Percentiles rank a stretch among this genome's conserved stretches.
phyloP scores from a whole-genome alignment of 2,797 vertebrate species.

The Pseudochromis fuscus region DNA sequence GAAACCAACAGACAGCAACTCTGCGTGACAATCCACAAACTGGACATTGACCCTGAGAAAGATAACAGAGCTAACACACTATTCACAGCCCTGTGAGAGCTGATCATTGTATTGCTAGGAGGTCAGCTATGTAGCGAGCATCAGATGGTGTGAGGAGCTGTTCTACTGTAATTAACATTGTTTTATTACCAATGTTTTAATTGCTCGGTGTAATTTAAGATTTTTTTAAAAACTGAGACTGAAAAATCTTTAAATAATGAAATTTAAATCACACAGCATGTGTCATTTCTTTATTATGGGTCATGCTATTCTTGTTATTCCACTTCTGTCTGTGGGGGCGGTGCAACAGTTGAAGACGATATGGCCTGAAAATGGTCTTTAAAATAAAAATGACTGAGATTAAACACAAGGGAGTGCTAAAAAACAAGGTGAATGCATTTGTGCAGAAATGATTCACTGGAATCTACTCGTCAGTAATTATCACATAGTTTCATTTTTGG shows the following conservation, averaged over 20 bases:
- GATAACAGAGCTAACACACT: slow-evolving; percentile 34
- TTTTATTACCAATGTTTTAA: slow-evolving; percentile 5
- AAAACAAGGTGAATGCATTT: no score
- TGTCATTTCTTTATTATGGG: neutral
- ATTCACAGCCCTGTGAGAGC: neutral
- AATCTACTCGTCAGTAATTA: no score
- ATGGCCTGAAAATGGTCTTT: no score
- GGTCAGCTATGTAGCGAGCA: neutral
- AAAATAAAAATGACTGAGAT: no score
- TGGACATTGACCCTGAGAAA: slow-evolving; percentile 55
- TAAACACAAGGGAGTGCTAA: no score
- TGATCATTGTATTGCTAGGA: neutral
- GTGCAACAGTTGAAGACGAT: no score
- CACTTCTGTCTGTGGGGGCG: no score
- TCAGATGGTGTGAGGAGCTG: slow-evolving; percentile 13
- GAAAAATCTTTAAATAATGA: slow-evolving; percentile 5
- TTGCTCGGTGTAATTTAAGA: slow-evolving; percentile 14
- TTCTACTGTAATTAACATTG: neutral
- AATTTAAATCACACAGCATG: neutral
- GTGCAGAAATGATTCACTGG: no score
- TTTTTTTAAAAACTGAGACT: no score
- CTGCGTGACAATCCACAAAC: slow-evolving; percentile 5
- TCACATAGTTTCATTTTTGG: no score
- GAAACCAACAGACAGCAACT: slow-evolving; percentile 16
- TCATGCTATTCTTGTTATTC: no score